Conservation (phyloP, 2,888 invertebrate genomes). For the Steinernema scapterisci region DNA sequence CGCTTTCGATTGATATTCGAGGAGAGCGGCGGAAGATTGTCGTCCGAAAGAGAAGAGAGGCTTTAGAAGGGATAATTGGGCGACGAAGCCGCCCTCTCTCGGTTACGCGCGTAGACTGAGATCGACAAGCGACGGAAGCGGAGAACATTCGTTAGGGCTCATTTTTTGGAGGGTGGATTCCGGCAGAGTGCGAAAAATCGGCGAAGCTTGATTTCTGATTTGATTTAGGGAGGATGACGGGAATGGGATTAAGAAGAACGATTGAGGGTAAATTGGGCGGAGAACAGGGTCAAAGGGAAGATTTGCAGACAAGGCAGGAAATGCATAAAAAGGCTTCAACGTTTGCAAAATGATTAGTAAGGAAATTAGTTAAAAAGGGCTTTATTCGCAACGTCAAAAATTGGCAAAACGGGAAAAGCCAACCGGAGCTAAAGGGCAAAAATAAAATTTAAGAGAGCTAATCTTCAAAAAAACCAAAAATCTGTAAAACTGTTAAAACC, state of each 20-base stretch:
- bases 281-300: neutral
- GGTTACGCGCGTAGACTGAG: no score
- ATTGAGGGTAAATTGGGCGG: neutral
- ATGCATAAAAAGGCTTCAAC: no score
- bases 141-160: neutral
- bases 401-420: no score
- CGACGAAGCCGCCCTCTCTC: neutral
- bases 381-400: no score
- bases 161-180: constrained; percentile 23
- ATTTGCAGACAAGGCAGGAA: neutral
- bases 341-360: no score
- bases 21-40: neutral
- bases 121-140: neutral
- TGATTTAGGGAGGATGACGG: neutral
- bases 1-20: neutral
- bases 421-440: no score
- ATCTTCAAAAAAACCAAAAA: no score
- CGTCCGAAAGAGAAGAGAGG: no score
- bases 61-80: neutral
- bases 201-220: neutral
- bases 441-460: no score
- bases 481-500: no score
- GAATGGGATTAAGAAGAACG: neutral
- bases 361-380: no score
- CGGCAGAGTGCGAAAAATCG: neutral